Evolutionary conservation across 2,113 vertebrate species (phyloP), one percentile per base, ranked within the genome.

Genomic region (Marmota monax): DNA sequence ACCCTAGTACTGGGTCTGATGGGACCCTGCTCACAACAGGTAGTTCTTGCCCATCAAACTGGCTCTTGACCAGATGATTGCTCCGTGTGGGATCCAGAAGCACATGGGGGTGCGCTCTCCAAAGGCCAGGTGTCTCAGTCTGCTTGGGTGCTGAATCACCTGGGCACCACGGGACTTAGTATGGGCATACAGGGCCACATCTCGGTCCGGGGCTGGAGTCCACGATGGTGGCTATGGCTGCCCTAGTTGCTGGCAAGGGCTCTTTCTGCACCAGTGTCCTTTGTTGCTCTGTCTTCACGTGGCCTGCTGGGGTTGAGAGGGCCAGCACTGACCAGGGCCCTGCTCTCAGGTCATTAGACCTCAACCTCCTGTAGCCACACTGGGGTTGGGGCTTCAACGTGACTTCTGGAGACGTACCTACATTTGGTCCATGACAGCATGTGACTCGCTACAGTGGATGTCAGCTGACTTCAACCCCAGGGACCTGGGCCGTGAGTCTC

Each of bases 401-500:
- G 58, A 25, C 42, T 5, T 56, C 34, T 20, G 27, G 58, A 29
- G 39, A 42, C 39, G 76, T 17, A 67, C 25, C 76, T 7, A 67
- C 16, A 7, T 16, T 65, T n/a, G 14, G 13, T 37, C 78, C 78
- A 8, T 7, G 58, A 25, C 6, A n/a, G n/a, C 56, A 7, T 7
- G 20, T 22, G 78, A n/a, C 7, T 42, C 6, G 23, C 72, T 12
- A 53, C 37, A 12, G 80, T 1, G 32, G 9, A 6, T 65, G 13
- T 65, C 13, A 17, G 2, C 23, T 82, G 25, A 0, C 23, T 61
- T 39, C 12, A 56, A 45, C 11, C 25, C 18, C 0, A 8, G 14
- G 53, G 22, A 32, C 61, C 34, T 53, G n/a, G 32, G 58, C 82
- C 12, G 13, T 39, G 70, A 48, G 4, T 56, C 70, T 85, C 82